phyloP scores from a whole-genome alignment of 2,113 vertebrate genomes.

The Brachypteracias leptosomus region DNA sequence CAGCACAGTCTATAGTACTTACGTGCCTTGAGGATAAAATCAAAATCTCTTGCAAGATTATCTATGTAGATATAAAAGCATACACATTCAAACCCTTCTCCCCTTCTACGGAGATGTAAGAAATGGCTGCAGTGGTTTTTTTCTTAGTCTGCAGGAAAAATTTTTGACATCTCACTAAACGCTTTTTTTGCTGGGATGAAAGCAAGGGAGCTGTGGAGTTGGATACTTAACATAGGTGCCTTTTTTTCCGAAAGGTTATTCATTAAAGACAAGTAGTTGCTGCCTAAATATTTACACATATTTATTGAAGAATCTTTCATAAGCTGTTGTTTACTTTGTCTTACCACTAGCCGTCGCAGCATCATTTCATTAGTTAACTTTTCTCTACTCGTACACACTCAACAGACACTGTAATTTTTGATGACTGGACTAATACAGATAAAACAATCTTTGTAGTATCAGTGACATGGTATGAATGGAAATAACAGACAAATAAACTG shows the following conservation, averaged over 20 bases:
- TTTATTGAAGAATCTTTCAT: neutral
- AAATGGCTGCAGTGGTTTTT: neutral
- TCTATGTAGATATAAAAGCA: neutral
- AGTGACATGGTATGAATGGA: neutral
- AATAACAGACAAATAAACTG: neutral
- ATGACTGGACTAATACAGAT: neutral
- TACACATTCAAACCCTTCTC: neutral
- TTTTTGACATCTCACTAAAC: neutral
- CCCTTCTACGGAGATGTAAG: accelerated
- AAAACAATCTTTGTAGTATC: neutral
- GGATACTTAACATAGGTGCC: neutral
- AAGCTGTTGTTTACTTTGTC: neutral
- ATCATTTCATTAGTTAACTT: neutral
- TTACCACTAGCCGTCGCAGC: neutral
- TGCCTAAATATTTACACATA: neutral
- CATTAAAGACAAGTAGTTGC: neutral
- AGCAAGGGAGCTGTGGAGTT: neutral
- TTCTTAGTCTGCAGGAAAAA: neutral
- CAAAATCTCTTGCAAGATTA: neutral
- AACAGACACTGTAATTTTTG: neutral
- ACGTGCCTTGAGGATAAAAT: neutral
- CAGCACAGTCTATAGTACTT: neutral
- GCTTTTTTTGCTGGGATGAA: neutral
- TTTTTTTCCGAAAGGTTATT: neutral
- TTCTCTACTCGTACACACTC: neutral